phyloP scores from a whole-genome alignment of 2,797 vertebrate species.

The Psittacula derbiana region DNA sequence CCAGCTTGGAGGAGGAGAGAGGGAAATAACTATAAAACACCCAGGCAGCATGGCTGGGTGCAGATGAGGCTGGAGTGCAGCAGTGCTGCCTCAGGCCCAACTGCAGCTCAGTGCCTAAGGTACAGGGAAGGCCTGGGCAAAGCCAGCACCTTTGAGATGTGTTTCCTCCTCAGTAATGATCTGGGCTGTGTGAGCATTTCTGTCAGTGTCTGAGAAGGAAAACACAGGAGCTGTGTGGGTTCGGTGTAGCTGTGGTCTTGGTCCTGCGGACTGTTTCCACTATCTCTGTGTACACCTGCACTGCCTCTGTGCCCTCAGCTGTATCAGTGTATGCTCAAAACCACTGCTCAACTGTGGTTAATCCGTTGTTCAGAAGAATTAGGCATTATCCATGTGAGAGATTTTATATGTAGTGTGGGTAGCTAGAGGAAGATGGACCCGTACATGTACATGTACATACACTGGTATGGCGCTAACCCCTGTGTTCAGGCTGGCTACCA shows the following conservation, averaged over 20 bases:
- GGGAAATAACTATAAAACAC: slow-evolving; percentile 7
- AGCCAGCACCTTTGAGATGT: not conserved
- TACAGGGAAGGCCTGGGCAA: not conserved
- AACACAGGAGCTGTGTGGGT: rapidly evolving
- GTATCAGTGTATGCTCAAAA: not conserved
- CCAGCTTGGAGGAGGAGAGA: not conserved
- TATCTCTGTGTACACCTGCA: not conserved
- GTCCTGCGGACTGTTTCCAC: not conserved
- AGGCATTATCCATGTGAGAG: rapidly evolving
- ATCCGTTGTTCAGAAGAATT: not conserved
- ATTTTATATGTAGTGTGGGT: not conserved
- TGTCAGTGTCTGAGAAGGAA: rapidly evolving
- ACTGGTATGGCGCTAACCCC: not conserved
- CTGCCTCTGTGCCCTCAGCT: not conserved
- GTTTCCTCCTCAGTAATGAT: not conserved
- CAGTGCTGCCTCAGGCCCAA: not conserved
- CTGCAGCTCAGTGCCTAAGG: not conserved
- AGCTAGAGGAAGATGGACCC: not conserved
- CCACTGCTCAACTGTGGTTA: not conserved
- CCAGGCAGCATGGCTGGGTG: not conserved
- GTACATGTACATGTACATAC: rapidly evolving
- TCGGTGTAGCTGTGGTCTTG: rapidly evolving
- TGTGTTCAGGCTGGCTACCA: no score
- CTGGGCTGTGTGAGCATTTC: rapidly evolving
- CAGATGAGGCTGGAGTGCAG: not conserved